Base-by-base conservation (phyloP, 2,888 invertebrate species). In the Vesta saturnalis region DNA sequence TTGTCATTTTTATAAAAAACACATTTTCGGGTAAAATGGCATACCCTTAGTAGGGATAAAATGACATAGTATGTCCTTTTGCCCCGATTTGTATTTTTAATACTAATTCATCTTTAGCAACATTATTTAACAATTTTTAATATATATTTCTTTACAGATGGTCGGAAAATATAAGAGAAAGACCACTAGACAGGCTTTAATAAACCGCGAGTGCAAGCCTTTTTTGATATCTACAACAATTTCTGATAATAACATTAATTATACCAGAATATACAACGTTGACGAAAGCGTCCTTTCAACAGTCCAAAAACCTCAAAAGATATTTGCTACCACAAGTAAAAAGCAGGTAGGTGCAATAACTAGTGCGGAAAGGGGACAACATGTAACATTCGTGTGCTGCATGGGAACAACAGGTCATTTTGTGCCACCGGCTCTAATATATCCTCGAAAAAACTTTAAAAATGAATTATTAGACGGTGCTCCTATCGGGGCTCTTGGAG, bases 391-490 rank as follows among this genome's bases (percentile, higher is more conserved):
- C 4, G 10, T 30, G 10, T 4, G 30, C 30, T 30, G 30, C 10
- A 30, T 30, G 30, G 30, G 30, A 30, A 30, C 4, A 30, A 6
- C 10, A 6, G 30, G 8, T 8, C 6, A 16, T 21, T 70, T 68
- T 19, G 52, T 81, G 54, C 80, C 81, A 19, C 82, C 82, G 3
- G 73, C 75, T 12, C 73, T 83, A 18, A 72, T 82, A 61, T 82
- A 80, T 73, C 80, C 82, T n/a, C 71, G 80, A 55, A 75, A 77
- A 19, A 73, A 77, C 8, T 19, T 55, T 6, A 21, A 55, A 55
- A 55, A 75, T 21, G 73, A 77, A 43, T 77, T 82, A 73, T 57
- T 83, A 10, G 61, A 73, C 22, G 77, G 76, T 69, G 81, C 80
- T 55, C 82, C 80, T 39, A 47, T 75, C n/a, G n/a, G n/a, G n/a